Percentiles rank a stretch among this genome's conserved stretches.
phyloP scores from a whole-genome alignment of 2,888 invertebrate species.

The Venustoraphidia nigricollis region DNA sequence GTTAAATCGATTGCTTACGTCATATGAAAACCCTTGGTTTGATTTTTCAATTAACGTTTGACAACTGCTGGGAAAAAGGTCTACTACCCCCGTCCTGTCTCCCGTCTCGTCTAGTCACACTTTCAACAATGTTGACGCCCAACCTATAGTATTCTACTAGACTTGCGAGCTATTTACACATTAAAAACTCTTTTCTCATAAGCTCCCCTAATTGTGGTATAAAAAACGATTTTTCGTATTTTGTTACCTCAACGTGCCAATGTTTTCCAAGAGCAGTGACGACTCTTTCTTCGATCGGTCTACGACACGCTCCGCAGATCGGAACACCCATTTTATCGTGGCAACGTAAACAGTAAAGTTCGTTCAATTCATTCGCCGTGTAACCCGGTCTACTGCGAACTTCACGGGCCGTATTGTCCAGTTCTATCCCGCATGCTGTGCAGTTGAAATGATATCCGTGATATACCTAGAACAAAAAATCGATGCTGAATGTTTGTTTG shows the following conservation, averaged over 20 bases:
- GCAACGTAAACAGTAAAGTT: slow-evolving; percentile 92
- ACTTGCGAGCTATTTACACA: no score
- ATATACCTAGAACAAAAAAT: slow-evolving; percentile 38
- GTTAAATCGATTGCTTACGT: no score
- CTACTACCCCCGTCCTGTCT: no score
- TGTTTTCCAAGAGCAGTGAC: slow-evolving; percentile 97
- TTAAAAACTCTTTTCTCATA: no score
- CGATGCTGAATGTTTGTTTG: background rate
- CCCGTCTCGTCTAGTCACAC: no score
- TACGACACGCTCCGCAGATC: slow-evolving; percentile 98
- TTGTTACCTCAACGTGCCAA: slow-evolving; percentile 85
- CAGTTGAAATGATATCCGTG: slow-evolving; percentile 99
- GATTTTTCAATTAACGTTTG: no score
- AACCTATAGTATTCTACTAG: no score
- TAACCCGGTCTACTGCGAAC: slow-evolving; percentile 82
- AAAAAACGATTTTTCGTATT: no score
- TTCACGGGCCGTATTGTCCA: slow-evolving; percentile 92
- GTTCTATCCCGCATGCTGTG: slow-evolving; percentile 77
- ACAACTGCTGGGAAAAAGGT: no score
- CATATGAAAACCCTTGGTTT: no score
- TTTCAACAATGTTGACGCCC: no score
- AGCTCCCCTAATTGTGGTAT: no score
- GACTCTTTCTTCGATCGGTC: slow-evolving; percentile 97
- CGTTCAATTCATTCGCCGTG: slow-evolving; percentile 84
- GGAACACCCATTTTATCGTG: slow-evolving; percentile 99